Base-by-base conservation (phyloP, 2,888 invertebrate genomes). In the Quadriops clusia region DNA sequence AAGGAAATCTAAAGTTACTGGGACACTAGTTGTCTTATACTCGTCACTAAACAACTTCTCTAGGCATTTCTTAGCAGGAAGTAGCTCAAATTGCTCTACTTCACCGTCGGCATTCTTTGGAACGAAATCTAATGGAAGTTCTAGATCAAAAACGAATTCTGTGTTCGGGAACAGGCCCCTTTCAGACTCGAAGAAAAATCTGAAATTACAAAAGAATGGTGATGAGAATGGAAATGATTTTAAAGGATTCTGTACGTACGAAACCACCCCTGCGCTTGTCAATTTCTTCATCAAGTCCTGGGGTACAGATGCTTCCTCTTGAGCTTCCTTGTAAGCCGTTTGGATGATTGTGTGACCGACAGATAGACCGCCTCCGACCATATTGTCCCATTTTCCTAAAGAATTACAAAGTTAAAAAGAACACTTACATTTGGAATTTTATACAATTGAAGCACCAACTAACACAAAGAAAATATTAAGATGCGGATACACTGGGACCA, bases 91-190 rank as follows among this genome's bases (percentile, higher is more conserved):
- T 35, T 76, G 78, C 56, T 89, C 87, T 16, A 93, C 91, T 65
- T 94, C 94, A 8, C 93, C 93, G 59, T 94, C 94, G 17, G 84
- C 79, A 62, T 91, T 93, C 49, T 75, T 77, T n/a, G 94, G 94
- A 41, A 77, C 66, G 63, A 94, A 94, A 54, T 89, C 87, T 30
- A 76, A 57, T 9, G 94, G 93, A 46, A 94, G 65, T 63, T 91
- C 89, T 45, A 94, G 66, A 60, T 94, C 94, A 58, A 83, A 93
- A 13, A 91, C 83, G 61, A 87, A 93, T 57, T 93, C 89, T 3
- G 89, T 90, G 58, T 94, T 93, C 9, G 94, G 91, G 53, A 90
- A 90, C 20, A 95, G 63, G 1, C 94, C 94, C 48, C 87, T 70
- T 58, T 90, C 89, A 57, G 89, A 89, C 62, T 91, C 90, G 58